Conservation (phyloP, 2,888 invertebrate genomes). For the Ormyrus rosae region DNA sequence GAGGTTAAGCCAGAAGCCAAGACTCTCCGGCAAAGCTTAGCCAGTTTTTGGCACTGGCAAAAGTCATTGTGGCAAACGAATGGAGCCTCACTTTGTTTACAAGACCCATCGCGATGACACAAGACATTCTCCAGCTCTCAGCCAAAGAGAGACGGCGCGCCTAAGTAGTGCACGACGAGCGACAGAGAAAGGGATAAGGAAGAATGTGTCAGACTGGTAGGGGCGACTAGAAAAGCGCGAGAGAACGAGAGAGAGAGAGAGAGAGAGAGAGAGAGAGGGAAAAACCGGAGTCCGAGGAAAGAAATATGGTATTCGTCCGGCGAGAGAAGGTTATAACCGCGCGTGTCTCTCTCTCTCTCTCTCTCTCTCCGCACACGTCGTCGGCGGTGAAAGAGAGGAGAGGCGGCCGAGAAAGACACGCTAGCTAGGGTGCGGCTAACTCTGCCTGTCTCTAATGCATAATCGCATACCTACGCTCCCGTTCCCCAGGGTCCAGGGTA, state of each 20-base stretch:
- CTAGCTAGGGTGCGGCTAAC: neutral
- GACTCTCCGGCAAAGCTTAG: neutral
- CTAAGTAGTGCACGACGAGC: too few relatives aligned
- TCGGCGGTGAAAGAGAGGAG: too few relatives aligned
- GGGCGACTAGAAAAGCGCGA: conserved; percentile 12
- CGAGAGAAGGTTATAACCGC: neutral
- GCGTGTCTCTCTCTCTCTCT: too few relatives aligned
- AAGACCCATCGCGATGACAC: neutral
- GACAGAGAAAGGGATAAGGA: neutral
- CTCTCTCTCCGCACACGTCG: too few relatives aligned
- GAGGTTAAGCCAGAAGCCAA: neutral
- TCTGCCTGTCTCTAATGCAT: too few relatives aligned
- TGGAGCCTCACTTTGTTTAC: neutral
- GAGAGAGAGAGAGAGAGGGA: conserved; percentile 14
- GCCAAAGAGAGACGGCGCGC: too few relatives aligned
- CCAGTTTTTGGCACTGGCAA: neutral
- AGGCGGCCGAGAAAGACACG: too few relatives aligned
- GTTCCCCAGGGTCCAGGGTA: too few relatives aligned
- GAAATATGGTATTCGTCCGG: neutral
- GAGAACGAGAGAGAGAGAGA: neutral
- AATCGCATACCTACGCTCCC: too few relatives aligned
- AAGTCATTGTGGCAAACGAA: neutral
- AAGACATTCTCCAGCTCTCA: neutral
- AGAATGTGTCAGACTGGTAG: conserved; percentile 9
- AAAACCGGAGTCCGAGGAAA: neutral